These are phyloP conservation scores for Nesogale talazaci DNA, from an alignment of 2,113 vertebrate species.

Conservation along the genomic window DNA sequence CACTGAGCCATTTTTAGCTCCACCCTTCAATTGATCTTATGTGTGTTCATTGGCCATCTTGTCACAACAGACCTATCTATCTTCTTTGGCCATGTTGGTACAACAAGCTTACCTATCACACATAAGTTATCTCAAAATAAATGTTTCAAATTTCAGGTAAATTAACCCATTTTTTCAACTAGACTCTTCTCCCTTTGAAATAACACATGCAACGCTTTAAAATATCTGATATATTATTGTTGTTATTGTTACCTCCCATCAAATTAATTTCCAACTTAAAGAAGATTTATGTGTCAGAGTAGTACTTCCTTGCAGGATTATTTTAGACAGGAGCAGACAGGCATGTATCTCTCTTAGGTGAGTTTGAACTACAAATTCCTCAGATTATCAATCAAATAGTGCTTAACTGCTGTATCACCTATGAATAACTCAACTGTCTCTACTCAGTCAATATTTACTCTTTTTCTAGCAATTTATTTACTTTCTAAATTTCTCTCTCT, in stretches of 20 bases:
- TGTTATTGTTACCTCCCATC: neutral
- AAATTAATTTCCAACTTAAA: neutral
- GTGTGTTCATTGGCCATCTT: no score
- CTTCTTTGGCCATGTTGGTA: no score
- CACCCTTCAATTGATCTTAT: no score
- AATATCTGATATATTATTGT: neutral
- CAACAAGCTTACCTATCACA: no score
- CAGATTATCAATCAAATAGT: neutral
- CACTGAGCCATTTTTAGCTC: no score
- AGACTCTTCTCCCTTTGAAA: neutral
- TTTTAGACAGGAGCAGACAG: neutral
- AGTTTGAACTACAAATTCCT: neutral
- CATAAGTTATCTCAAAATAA: slow-evolving; percentile 19
- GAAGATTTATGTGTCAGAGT: neutral
- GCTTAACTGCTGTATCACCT: neutral
- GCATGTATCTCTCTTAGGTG: neutral
- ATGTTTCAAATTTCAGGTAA: neutral
- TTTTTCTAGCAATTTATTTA: neutral
- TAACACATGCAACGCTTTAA: neutral
- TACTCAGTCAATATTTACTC: neutral
- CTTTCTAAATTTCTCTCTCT: neutral
- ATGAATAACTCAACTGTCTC: neutral
- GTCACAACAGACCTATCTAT: no score
- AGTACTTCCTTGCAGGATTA: neutral
- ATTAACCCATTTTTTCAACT: neutral